Conservation (phyloP, 2,797 vertebrate species). For the Eulemur rubriventer region DNA sequence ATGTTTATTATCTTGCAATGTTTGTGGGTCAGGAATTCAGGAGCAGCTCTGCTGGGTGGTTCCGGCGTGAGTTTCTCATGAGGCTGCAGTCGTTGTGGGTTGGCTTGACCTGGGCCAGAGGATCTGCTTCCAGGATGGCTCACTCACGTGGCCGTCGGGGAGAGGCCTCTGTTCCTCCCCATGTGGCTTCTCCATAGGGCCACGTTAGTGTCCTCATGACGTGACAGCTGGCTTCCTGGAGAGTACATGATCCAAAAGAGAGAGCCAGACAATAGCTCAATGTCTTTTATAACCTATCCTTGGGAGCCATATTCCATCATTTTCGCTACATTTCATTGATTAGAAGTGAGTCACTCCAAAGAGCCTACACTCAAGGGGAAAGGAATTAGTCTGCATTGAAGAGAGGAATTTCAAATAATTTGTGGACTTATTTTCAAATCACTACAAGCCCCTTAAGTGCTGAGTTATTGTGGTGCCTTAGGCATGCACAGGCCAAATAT, state of each 20-base stretch:
- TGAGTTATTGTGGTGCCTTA: neutral
- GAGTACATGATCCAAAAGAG: neutral
- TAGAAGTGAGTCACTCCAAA: neutral
- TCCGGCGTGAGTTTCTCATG: neutral
- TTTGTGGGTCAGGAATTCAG: neutral
- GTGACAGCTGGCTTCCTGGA: neutral
- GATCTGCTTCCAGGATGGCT: neutral
- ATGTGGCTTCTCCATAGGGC: neutral
- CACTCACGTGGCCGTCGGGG: too few relatives aligned
- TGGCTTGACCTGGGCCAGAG: neutral
- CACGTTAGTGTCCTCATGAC: neutral
- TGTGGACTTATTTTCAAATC: slow-evolving; percentile 15
- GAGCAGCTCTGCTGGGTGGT: neutral
- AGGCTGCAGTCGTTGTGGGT: neutral
- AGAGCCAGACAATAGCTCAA: neutral
- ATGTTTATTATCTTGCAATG: neutral
- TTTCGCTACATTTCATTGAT: neutral
- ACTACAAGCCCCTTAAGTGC: neutral
- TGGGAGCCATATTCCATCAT: neutral
- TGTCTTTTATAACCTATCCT: neutral
- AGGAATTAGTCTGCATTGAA: slow-evolving; percentile 19
- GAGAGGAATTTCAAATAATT: slow-evolving; percentile 20
- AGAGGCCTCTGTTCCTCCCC: neutral
- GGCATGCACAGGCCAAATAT: neutral
- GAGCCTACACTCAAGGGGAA: neutral